These are phyloP conservation scores for Willisornis vidua DNA, from an alignment of 2,113 vertebrate genomes.

Conservation along the genomic window DNA sequence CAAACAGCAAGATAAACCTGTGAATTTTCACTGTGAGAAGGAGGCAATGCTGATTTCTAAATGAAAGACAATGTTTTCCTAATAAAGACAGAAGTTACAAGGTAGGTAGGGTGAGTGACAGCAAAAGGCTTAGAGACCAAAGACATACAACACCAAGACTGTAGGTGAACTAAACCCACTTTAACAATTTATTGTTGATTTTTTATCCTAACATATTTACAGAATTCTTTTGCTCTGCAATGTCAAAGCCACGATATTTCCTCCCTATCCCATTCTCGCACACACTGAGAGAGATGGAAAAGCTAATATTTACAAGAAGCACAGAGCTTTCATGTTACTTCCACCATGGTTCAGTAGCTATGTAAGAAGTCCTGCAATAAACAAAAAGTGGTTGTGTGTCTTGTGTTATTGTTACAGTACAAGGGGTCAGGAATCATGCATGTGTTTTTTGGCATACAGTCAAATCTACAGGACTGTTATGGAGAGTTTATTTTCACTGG, in stretches of 20 bases:
- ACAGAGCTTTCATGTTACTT: slow-evolving; percentile 55
- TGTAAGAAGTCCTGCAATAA: slow-evolving; percentile 56
- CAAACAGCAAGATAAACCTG: background rate
- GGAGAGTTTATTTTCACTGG: slow-evolving; percentile 68
- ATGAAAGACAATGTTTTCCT: background rate
- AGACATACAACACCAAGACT: background rate
- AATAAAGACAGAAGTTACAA: background rate
- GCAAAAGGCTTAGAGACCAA: background rate
- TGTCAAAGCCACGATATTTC: background rate
- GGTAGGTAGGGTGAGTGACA: background rate
- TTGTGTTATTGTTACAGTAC: slow-evolving; percentile 55
- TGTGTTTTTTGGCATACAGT: slow-evolving; percentile 48
- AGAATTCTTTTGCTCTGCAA: background rate
- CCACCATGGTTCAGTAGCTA: slow-evolving; percentile 55
- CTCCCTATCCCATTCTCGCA: background rate
- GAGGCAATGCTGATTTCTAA: background rate
- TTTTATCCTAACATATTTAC: background rate
- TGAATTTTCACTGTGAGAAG: background rate
- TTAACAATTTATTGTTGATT: background rate
- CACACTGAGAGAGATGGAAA: slow-evolving; percentile 19
- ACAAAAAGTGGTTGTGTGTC: slow-evolving; percentile 49
- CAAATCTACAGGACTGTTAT: slow-evolving; percentile 46
- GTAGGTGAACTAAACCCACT: background rate
- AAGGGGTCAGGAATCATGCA: slow-evolving; percentile 55
- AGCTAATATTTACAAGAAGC: slow-evolving; percentile 53